These are phyloP conservation scores for Lepetodrilus schrolli DNA, from an alignment of 2,888 invertebrate species.

Conservation along the genomic window DNA sequence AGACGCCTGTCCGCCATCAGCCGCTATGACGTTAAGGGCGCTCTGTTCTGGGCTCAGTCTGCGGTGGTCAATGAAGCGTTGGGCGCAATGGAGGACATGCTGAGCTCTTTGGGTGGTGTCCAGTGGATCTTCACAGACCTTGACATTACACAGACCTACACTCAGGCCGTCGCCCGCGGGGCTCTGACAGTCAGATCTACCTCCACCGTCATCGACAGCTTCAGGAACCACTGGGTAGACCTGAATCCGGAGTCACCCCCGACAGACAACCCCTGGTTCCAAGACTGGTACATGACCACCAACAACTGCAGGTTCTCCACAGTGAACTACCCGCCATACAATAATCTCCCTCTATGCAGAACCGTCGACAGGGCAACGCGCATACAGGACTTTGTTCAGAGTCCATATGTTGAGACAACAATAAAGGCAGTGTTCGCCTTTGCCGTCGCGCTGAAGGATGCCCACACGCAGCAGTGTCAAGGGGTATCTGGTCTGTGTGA, in stretches of 20 bases:
- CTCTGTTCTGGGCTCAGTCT: conserved; percentile 47
- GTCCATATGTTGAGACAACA: conserved; percentile 53
- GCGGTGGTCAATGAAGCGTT: not conserved
- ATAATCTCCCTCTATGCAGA: conserved; percentile 43
- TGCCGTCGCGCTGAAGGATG: conserved; percentile 58
- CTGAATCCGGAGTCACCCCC: conserved; percentile 48
- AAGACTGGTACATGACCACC: conserved; percentile 69
- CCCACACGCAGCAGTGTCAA: conserved; percentile 48
- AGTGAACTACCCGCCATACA: conserved; percentile 51
- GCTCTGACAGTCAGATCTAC: conserved; percentile 50
- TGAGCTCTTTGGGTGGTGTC: conserved; percentile 39
- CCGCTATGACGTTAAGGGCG: conserved; percentile 46
- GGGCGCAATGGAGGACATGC: not conserved
- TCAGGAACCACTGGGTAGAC: conserved; percentile 57
- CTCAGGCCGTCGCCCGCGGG: conserved; percentile 46
- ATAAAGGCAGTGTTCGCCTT: conserved; percentile 66
- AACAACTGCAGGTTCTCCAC: conserved; percentile 46
- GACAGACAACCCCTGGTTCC: conserved; percentile 65
- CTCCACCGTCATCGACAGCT: conserved; percentile 52
- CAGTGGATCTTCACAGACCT: conserved; percentile 65
- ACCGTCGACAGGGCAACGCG: conserved; percentile 34
- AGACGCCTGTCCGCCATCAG: conserved; percentile 39
- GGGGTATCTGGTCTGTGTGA: conserved; percentile 46
- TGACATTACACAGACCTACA: conserved; percentile 41
- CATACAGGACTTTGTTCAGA: conserved; percentile 39